A percentile compares a stretch with the other conserved stretches of the same genome.
Conservation (phyloP, 2,113 vertebrate genomes). For the Xenus cinereus region DNA sequence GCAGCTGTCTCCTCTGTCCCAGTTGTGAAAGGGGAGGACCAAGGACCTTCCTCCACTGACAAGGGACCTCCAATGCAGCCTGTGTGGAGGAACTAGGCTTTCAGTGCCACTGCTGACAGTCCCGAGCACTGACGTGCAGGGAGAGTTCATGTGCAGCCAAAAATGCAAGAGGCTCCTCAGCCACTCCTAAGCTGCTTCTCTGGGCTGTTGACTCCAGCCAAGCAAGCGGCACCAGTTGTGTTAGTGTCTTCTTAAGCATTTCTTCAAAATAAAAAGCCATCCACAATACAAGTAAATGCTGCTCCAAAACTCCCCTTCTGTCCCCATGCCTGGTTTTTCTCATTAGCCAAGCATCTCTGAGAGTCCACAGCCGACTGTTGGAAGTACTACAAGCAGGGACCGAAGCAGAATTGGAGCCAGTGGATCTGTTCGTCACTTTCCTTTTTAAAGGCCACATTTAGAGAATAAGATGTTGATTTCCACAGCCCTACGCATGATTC, state of each 20-base stretch:
- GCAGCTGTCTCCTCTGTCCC: background rate
- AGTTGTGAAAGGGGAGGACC: background rate
- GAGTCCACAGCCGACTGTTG: background rate
- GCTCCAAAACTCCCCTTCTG: background rate
- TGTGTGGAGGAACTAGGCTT: background rate
- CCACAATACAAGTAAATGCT: background rate
- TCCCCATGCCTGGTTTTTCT: background rate
- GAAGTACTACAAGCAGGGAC: background rate
- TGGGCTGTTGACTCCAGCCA: background rate
- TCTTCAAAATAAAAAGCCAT: background rate
- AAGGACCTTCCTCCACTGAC: background rate
- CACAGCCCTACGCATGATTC: background rate
- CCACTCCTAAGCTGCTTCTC: background rate
- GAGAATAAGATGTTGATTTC: background rate
- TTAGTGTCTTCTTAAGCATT: background rate
- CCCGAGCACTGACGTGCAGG: background rate
- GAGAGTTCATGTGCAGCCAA: background rate
- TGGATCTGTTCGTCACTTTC: background rate
- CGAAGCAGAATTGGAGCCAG: background rate
- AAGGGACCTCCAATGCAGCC: background rate
- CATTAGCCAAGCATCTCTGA: background rate
- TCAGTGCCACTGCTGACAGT: background rate
- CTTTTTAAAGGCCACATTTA: background rate
- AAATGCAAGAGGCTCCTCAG: background rate
- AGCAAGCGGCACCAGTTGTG: background rate